Base-by-base conservation (phyloP, 2,888 invertebrate species). In the Drosophila pseudotalamancana region DNA sequence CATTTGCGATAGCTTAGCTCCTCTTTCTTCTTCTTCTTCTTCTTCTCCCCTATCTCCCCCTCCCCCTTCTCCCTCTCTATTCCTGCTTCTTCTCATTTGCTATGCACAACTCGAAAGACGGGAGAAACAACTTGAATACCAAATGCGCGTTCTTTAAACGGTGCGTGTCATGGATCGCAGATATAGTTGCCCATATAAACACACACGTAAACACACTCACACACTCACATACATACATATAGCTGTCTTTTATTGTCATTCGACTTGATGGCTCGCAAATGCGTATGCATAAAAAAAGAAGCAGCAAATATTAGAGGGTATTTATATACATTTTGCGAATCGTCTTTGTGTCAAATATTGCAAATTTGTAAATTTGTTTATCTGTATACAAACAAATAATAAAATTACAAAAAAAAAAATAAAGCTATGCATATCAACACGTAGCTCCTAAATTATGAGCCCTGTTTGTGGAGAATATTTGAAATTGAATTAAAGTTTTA, bases 101-200 rank as follows among this genome's bases (percentile, higher is more conserved):
- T 85, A 83, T 83, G 83, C 83, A 81, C 73, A 77, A 27, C 57
- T 77, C 81, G 76, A 74, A 61, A 72, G 65, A n/a, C 57, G 35
- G 34, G 14, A 21, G 34, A 45, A 74, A 66, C 68, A 65, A 69
- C 73, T 69, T 78, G 83, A 73, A 83, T 83, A 85, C 87, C 71
- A 83, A 83, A 76, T 60, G 67, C 69, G 32, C 34, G 27, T 11
- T 50, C 31, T 55, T 53, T 31, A 50, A 46, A 37, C 63, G 54
- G 65, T 71, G 71, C 61, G 61, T 73, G 76, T 55, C 76, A 51
- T 62, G 57, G 56, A 50, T 74, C 34, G 43, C 21, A 70, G 56
- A 55, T 48, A 62, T 49, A 46, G 57, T 54, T 49, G 49, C 27
- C 18, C 19, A 16, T 4, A 48, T n/a, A 46, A 6, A 32, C 11